phyloP scores from a whole-genome alignment of 2,888 invertebrate genomes.

The Caenorhabditis uteleia region DNA sequence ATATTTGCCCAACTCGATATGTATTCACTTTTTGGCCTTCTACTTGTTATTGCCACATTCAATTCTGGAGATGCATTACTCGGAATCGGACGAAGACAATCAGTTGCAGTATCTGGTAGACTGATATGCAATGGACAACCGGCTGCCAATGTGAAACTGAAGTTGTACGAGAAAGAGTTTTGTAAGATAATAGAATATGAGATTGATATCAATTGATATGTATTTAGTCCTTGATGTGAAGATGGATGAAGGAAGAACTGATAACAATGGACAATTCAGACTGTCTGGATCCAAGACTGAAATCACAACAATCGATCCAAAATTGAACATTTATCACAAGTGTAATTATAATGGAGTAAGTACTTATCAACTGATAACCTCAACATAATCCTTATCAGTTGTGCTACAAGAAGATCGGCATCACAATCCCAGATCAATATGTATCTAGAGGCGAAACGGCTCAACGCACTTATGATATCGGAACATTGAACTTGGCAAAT shows the following conservation, averaged over 20 bases:
- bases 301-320: slow-evolving; percentile 48
- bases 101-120: slow-evolving; percentile 46
- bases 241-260: slow-evolving; percentile 32
- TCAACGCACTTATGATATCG: slow-evolving; percentile 48
- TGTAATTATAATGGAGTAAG: slow-evolving; percentile 55
- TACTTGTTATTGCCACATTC: too few species aligned
- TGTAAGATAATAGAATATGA: slow-evolving; percentile 26
- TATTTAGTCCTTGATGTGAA: slow-evolving; percentile 45
- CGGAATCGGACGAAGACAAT: slow-evolving; percentile 47
- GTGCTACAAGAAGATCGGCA: slow-evolving; percentile 57
- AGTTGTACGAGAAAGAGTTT: slow-evolving; percentile 49
- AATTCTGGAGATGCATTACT: slow-evolving; percentile 37
- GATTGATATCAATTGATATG: not conserved
- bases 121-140: slow-evolving; percentile 50
- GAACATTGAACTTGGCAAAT: slow-evolving; percentile 52
- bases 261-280: slow-evolving; percentile 46
- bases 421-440: slow-evolving; percentile 53
- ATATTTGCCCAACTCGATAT: too few species aligned
- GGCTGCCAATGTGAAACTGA: slow-evolving; percentile 43
- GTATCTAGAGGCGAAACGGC: slow-evolving; percentile 46
- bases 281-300: slow-evolving; percentile 50
- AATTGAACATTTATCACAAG: slow-evolving; percentile 54
- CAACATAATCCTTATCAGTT: too few species aligned
- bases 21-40: too few species aligned
- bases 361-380: too few species aligned